Evolutionary conservation across 1,140 invertebrate genomes (phyloP).

Genomic region (Hetaerina americana): DNA sequence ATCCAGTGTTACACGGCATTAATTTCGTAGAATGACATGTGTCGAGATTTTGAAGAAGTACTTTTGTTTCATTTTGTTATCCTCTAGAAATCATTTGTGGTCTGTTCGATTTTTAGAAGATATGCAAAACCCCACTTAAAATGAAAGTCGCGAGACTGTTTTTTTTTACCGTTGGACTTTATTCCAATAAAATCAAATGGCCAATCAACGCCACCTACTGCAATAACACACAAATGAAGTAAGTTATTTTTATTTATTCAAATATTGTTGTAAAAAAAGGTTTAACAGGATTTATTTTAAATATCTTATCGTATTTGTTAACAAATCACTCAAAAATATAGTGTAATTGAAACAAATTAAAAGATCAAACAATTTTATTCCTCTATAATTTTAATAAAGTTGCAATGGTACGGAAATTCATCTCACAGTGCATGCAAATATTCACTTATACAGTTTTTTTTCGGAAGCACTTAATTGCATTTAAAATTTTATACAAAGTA

Average conservation of each 20-base stretch:
- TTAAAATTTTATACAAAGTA: neutral
- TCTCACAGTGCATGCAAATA: neutral
- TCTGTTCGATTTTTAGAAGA: too few species aligned
- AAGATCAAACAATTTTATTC: neutral
- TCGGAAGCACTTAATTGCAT: neutral
- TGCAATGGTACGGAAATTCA: neutral
- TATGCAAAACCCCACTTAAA: too few species aligned
- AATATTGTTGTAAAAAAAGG: neutral
- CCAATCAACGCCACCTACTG: too few species aligned
- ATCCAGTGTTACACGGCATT: too few species aligned
- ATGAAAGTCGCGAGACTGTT: too few species aligned
- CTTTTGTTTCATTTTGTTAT: too few species aligned
- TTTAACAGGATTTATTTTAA: neutral
- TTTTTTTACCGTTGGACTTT: too few species aligned
- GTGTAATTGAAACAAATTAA: neutral
- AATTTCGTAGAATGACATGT: too few species aligned
- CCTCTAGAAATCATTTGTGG: too few species aligned
- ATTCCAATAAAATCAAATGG: too few species aligned
- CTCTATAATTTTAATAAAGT: neutral
- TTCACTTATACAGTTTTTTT: neutral
- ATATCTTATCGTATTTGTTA: neutral
- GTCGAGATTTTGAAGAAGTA: too few species aligned
- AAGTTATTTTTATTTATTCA: neutral
- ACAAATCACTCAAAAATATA: neutral
- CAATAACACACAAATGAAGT: too few species aligned